These are phyloP conservation scores for Molossus molossus DNA, from an alignment of 2,797 vertebrate genomes.

Conservation along the genomic window DNA sequence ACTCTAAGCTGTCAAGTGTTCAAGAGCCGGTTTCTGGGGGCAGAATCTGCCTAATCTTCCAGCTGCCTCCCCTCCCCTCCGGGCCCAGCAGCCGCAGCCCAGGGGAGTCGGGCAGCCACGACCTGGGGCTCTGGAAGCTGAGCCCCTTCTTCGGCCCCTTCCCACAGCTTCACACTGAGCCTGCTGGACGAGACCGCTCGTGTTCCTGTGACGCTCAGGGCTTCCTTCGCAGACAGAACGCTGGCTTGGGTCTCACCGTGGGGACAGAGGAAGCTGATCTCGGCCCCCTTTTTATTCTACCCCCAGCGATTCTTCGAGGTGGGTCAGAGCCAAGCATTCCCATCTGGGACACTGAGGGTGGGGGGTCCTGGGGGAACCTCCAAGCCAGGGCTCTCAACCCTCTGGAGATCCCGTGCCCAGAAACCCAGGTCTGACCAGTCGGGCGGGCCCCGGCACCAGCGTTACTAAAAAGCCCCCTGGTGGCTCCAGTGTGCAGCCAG, in stretches of 20 bases:
- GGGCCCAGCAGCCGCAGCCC: background rate
- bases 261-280: constrained; percentile 77
- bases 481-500: background rate
- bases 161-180: constrained; percentile 76
- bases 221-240: constrained; percentile 82
- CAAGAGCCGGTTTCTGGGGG: background rate
- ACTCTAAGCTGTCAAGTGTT: background rate
- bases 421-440: background rate
- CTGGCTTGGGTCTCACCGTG: constrained; percentile 83
- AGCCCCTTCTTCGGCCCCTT: background rate
- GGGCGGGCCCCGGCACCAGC: background rate
- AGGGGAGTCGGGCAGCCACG: background rate
- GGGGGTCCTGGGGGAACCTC: no score
- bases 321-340: background rate
- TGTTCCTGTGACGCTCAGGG: constrained; percentile 72
- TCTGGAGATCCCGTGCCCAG: background rate
- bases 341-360: background rate
- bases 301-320: constrained; percentile 86
- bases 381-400: background rate
- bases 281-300: constrained; percentile 85
- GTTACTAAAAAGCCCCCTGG: background rate
- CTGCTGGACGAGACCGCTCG: constrained; percentile 57
- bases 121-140: accelerated
- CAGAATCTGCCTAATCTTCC: background rate
- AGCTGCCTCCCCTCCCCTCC: background rate